These are phyloP conservation scores for Stictocephala bisonia DNA, from an alignment of 2,888 invertebrate species.

Conservation along the genomic window DNA sequence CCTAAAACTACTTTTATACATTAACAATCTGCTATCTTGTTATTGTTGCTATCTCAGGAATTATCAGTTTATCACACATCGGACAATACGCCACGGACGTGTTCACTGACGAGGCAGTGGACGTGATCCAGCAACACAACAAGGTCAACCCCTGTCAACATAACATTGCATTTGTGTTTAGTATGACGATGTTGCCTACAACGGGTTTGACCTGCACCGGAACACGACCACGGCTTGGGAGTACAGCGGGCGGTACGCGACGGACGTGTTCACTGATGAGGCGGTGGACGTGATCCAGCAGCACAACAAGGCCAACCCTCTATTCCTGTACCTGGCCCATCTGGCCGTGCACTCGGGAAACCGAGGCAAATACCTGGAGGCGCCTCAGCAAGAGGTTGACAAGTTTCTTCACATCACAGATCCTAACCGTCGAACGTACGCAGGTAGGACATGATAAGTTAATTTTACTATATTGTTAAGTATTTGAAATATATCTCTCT, in stretches of 20 bases:
- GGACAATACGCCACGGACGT: constrained; percentile 67
- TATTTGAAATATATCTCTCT: neutral
- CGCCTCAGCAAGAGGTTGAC: constrained; percentile 75
- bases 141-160: too few species aligned
- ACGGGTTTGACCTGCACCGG: constrained; percentile 65
- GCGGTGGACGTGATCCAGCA: constrained; percentile 65
- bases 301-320: constrained; percentile 62
- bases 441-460: too few species aligned
- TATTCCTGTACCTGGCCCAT: constrained; percentile 69
- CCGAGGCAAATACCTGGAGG: constrained; percentile 58
- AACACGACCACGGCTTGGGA: constrained; percentile 63
- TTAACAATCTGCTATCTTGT: neutral
- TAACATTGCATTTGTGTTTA: too few species aligned
- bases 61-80: too few species aligned
- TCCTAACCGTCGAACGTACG: constrained; percentile 75
- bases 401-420: constrained; percentile 77
- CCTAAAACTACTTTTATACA: neutral
- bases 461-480: neutral
- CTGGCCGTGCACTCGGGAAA: constrained; percentile 69
- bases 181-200: constrained; percentile 58
- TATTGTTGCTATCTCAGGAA: neutral
- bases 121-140: constrained; percentile 64
- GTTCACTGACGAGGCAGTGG: constrained; percentile 66
- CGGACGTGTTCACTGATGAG: constrained; percentile 66
- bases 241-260: constrained; percentile 65